phyloP scores from a whole-genome alignment of 2,113 vertebrate species.

The Callithrix jacchus region DNA sequence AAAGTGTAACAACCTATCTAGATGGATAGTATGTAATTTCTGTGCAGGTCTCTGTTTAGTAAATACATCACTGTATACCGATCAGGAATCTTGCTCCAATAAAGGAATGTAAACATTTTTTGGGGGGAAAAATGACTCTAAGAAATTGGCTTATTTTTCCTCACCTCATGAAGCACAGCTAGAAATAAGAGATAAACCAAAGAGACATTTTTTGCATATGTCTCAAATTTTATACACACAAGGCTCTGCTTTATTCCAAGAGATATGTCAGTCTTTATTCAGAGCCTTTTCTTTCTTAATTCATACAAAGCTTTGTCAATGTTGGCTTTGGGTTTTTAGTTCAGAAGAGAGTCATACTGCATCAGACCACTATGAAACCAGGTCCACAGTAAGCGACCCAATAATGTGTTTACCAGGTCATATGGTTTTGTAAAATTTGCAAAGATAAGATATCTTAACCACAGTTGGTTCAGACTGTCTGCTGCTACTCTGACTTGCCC shows the following conservation, averaged over 20 bases:
- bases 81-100: constrained; percentile 78
- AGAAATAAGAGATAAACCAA: background rate
- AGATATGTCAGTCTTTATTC: background rate
- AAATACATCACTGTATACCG: constrained; percentile 70
- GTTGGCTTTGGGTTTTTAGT: background rate
- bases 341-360: background rate
- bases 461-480: background rate
- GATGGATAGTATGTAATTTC: constrained; percentile 69
- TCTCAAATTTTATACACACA: background rate
- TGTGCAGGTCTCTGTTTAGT: constrained; percentile 74
- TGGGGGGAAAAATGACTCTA: background rate
- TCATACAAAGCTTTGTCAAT: background rate
- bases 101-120: constrained; percentile 77
- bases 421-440: background rate
- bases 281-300: background rate
- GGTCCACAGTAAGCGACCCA: too few relatives aligned
- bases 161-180: background rate
- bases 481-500: background rate
- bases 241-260: background rate
- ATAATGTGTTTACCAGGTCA: background rate
- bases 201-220: background rate
- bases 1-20: constrained; percentile 77
- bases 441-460: background rate
- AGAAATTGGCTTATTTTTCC: background rate
- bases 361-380: background rate